A percentile compares a stretch with the other conserved stretches of the same genome.
phyloP scores from a whole-genome alignment of 2,797 vertebrate genomes.

The Bufotes viridis region DNA sequence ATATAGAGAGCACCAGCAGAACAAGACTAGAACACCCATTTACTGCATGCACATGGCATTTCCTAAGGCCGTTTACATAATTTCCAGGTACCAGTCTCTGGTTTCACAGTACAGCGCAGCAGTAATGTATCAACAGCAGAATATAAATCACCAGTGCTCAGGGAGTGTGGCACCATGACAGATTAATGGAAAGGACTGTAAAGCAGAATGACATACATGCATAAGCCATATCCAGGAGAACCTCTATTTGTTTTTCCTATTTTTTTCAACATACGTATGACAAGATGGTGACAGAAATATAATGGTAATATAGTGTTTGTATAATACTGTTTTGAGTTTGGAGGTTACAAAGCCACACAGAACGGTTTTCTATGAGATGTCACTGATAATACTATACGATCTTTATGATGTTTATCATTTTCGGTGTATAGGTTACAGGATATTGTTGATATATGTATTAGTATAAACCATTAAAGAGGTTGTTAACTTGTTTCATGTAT shows the following conservation, averaged over 20 bases:
- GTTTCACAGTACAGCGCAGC: neutral
- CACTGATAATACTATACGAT: too few species aligned
- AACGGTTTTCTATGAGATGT: too few species aligned
- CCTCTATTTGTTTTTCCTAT: conserved; percentile 7
- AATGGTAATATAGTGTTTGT: neutral
- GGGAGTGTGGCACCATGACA: neutral
- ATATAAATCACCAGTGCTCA: conserved; percentile 13
- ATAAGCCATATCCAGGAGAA: neutral
- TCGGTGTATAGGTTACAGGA: too few species aligned
- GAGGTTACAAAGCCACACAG: neutral
- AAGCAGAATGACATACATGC: conserved; percentile 20
- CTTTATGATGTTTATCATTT: too few species aligned
- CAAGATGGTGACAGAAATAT: conserved; percentile 21
- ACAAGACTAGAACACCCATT: neutral
- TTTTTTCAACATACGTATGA: conserved; percentile 1
- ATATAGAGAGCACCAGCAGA: neutral
- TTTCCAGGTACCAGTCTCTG: conserved; percentile 5
- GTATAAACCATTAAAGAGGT: neutral
- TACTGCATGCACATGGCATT: neutral
- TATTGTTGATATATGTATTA: too few species aligned
- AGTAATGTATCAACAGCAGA: neutral
- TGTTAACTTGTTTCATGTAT: neutral
- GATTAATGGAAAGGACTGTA: neutral
- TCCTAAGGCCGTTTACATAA: neutral
- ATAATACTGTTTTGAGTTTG: neutral